Percentiles rank a stretch among this genome's conserved stretches.
These are phyloP conservation scores for Nomada lathburiana DNA, from an alignment of 2,888 invertebrate genomes.

Conservation along the genomic window DNA sequence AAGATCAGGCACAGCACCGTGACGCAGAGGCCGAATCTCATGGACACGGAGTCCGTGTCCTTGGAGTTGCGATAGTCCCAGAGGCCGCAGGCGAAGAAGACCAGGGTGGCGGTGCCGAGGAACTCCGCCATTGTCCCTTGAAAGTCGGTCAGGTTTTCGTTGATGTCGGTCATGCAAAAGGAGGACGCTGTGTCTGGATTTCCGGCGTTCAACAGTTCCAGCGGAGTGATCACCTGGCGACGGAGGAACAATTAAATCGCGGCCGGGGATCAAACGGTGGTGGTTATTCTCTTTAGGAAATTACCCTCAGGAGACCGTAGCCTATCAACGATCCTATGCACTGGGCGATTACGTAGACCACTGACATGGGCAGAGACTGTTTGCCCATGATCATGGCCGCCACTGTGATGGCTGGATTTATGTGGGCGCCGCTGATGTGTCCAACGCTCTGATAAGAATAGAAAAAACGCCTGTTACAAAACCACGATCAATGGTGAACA, in stretches of 20 bases:
- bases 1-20: constrained; percentile 88
- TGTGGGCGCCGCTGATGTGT: constrained; percentile 91
- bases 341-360: constrained; percentile 88
- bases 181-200: neutral
- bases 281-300: too few species aligned
- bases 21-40: constrained; percentile 89
- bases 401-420: constrained; percentile 91
- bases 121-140: constrained; percentile 88
- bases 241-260: neutral
- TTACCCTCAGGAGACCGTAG: constrained; percentile 89
- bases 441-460: constrained; percentile 87
- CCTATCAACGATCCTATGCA: constrained; percentile 89
- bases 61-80: constrained; percentile 90
- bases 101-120: constrained; percentile 87
- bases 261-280: neutral
- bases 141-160: constrained; percentile 64
- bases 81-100: constrained; percentile 88
- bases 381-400: constrained; percentile 88
- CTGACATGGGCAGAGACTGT: constrained; percentile 86
- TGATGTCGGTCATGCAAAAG: constrained; percentile 75
- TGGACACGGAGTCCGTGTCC: constrained; percentile 88
- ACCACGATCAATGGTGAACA: neutral
- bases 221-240: constrained; percentile 80
- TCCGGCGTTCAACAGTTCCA: constrained; percentile 54
- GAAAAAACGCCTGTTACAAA: neutral